Base-by-base conservation (phyloP, 2,113 vertebrate species). In the Corythoichthys haematopterus region DNA sequence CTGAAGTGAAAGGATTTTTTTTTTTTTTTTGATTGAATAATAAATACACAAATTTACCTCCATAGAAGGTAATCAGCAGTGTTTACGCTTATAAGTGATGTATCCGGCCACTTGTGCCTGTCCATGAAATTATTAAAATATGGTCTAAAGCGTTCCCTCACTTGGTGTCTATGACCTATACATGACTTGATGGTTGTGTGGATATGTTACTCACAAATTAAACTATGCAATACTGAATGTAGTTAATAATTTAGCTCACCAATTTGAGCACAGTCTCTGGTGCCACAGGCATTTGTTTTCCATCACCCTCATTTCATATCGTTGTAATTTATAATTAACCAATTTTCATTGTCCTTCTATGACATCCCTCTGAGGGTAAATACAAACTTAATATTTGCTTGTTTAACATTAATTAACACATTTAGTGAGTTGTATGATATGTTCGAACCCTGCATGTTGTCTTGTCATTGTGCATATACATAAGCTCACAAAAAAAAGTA, bases 251-350 rank as follows among this genome's bases (percentile, higher is more conserved):
- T 78, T 72, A 68, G 80, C 76, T 72, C 75, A 79, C 48, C 63
- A 61, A 66, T 68, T 78, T 72, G 60, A 78, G 62, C 65, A 62
- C 77, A 70, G 76, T 79, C 76, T 71, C 60, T 48, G 66, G 60
- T 69, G 75, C 80, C 70, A 35, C 13, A 14, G 71, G 76, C 65
- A n/a, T 59, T 73, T 60, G 55, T 61, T 15, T 45, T 3, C 20
- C 50, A 60, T 68, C 64, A 68, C 38, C 76, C 75, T 79, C 50
- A 68, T 65, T 78, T 75, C 65, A 75, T 40, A 67, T 70, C 43
- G 7, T 46, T 37, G 15, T 16, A 66, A 76, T 68, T 43, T 75
- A 76, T 81, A 85, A 88, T 86, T 83, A 85, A 78, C 78, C 68
- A 12, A 45, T 73, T 83, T 75, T 65, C 48, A 68, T 66, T 83